Evolutionary conservation across 1,140 invertebrate species (phyloP).

Genomic region (Mesaphorura yosii): DNA sequence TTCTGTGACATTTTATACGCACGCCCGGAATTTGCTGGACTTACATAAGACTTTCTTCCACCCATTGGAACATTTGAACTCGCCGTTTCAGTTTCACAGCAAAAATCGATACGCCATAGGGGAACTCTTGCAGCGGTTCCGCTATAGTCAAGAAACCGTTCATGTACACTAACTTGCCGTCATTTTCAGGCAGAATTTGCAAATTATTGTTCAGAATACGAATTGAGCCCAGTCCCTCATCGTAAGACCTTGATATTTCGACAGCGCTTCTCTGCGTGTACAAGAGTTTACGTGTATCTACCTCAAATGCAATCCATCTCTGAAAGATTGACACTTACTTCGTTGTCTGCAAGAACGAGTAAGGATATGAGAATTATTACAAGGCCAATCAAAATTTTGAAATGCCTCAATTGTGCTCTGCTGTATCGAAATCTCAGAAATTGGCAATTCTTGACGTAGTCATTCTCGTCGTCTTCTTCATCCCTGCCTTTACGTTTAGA

Average conservation of each 20-base stretch:
- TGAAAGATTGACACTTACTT: no score
- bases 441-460: no score
- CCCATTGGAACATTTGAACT: slow-evolving; percentile 86
- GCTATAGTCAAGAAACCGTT: slow-evolving; percentile 55
- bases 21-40: neutral
- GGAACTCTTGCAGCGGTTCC: slow-evolving; percentile 67
- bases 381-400: no score
- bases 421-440: no score
- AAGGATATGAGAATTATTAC: no score
- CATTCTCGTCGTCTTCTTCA: no score
- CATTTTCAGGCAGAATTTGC: slow-evolving; percentile 49
- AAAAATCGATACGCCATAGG: slow-evolving; percentile 62
- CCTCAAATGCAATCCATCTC: slow-evolving; percentile 63
- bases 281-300: slow-evolving; percentile 32
- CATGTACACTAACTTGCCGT: slow-evolving; percentile 64
- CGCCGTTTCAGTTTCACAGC: slow-evolving; percentile 59
- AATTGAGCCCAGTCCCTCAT: slow-evolving; percentile 53
- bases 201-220: slow-evolving; percentile 42
- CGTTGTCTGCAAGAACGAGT: no score
- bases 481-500: no score
- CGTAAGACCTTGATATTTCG: slow-evolving; percentile 52
- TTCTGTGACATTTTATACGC: no score
- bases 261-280: slow-evolving; percentile 53
- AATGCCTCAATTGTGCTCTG: no score
- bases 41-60: slow-evolving; percentile 56